Percentiles rank a stretch among this genome's conserved stretches.
Conservation (phyloP, 2,113 vertebrate genomes). For the Dicerorhinus sumatrensis region DNA sequence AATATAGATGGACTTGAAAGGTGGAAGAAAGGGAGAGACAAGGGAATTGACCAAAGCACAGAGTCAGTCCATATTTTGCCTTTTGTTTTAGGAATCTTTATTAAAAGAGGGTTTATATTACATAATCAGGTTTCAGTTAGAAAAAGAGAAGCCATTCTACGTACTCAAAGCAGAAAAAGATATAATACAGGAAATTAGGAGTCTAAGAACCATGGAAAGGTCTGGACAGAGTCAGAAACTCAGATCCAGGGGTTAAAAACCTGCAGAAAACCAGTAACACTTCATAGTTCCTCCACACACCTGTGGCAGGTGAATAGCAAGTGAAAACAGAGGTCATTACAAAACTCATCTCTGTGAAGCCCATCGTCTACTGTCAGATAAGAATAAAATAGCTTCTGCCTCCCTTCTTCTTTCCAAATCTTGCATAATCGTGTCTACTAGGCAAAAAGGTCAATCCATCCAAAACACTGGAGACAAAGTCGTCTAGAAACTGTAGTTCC, state of each 20-base stretch:
- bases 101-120: not conserved
- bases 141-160: not conserved
- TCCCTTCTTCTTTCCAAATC: not conserved
- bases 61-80: not conserved
- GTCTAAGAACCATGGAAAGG: not conserved
- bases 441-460: not conserved
- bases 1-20: not conserved
- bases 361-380: not conserved
- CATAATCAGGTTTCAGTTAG: not conserved
- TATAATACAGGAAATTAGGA: not conserved
- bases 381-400: not conserved
- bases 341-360: not conserved
- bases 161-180: not conserved
- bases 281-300: not conserved
- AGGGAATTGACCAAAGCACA: not conserved
- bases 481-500: not conserved
- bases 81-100: not conserved
- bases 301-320: not conserved
- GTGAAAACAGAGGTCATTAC: not conserved
- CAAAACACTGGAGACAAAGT: not conserved
- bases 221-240: not conserved
- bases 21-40: not conserved
- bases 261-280: not conserved
- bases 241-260: not conserved
- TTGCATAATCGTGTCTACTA: not conserved